Evolutionary conservation across 2,113 vertebrate species (phyloP).

Genomic region (Ornithorhynchus anatinus): DNA sequence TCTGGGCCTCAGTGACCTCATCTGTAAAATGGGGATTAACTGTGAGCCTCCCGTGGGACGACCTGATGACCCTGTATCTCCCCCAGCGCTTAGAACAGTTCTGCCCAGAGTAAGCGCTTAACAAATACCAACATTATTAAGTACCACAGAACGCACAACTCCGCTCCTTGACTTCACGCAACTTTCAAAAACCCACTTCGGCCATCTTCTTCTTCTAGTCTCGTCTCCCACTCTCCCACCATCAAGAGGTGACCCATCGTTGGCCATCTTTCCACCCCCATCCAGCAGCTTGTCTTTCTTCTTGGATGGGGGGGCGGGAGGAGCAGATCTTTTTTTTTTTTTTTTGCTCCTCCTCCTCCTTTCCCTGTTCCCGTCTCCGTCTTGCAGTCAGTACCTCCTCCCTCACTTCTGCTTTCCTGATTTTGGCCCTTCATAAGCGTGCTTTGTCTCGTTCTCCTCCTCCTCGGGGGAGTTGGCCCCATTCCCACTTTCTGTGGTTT

Average conservation of each 20-base stretch:
- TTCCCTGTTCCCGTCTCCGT: background rate
- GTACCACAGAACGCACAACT: too few species aligned
- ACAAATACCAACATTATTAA: too few species aligned
- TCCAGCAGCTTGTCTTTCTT: background rate
- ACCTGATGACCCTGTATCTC: too few species aligned
- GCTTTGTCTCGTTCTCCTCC: background rate
- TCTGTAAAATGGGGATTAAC: too few species aligned
- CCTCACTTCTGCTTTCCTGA: background rate
- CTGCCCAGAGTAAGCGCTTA: too few species aligned
- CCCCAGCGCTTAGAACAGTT: too few species aligned
- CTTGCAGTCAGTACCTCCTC: background rate
- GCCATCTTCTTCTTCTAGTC: too few species aligned
- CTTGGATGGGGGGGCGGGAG: too few species aligned
- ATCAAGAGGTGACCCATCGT: background rate
- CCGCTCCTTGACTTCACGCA: too few species aligned
- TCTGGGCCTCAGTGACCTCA: too few species aligned
- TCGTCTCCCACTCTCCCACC: background rate
- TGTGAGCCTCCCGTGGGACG: too few species aligned
- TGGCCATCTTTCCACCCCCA: background rate
- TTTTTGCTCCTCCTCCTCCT: background rate
- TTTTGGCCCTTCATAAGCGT: background rate
- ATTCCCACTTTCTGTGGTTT: rapidly evolving
- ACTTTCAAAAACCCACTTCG: too few species aligned
- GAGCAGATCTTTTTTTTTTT: background rate
- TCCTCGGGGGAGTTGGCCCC: background rate